Evolutionary conservation across 2,888 invertebrate genomes (phyloP).

Genomic region (Argyresthia albistria): DNA sequence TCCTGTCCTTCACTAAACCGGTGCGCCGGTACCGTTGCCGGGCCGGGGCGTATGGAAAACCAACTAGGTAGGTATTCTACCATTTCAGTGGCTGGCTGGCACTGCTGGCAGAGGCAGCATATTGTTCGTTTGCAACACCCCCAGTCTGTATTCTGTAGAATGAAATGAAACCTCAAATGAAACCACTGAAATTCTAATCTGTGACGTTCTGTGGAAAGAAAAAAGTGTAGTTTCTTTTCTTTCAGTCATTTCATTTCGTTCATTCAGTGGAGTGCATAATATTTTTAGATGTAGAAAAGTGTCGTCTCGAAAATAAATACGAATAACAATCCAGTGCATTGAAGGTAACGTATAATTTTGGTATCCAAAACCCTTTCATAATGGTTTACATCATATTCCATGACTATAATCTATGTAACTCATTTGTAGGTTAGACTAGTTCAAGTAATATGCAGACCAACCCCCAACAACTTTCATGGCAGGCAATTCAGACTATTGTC

Average conservation of each 20-base stretch:
- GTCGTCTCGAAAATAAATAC: conserved; percentile 17
- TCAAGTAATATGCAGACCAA: conserved; percentile 73
- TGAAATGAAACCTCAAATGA: too few relatives aligned
- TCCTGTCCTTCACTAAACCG: too few relatives aligned
- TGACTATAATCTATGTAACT: conserved; percentile 52
- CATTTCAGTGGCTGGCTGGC: too few relatives aligned
- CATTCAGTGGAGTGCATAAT: conserved; percentile 46
- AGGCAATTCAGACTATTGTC: conserved; percentile 70
- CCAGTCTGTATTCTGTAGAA: too few relatives aligned
- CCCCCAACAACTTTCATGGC: conserved; percentile 74
- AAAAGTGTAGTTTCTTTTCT: too few relatives aligned
- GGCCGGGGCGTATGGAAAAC: too few relatives aligned
- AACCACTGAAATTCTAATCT: too few relatives aligned
- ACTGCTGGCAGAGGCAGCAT: too few relatives aligned
- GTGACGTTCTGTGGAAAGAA: too few relatives aligned
- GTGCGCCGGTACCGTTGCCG: too few relatives aligned
- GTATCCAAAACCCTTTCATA: conserved; percentile 12
- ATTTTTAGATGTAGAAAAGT: conserved; percentile 71
- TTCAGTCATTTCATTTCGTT: not conserved
- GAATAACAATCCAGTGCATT: conserved; percentile 43
- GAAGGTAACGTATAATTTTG: conserved; percentile 44
- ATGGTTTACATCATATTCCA: conserved; percentile 11
- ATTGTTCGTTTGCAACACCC: too few relatives aligned
- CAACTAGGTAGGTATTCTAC: too few relatives aligned
- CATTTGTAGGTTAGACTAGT: conserved; percentile 72